Conservation (phyloP, 37 sponge, comb jelly and placozoan species). For the Spongilla lacustris region DNA sequence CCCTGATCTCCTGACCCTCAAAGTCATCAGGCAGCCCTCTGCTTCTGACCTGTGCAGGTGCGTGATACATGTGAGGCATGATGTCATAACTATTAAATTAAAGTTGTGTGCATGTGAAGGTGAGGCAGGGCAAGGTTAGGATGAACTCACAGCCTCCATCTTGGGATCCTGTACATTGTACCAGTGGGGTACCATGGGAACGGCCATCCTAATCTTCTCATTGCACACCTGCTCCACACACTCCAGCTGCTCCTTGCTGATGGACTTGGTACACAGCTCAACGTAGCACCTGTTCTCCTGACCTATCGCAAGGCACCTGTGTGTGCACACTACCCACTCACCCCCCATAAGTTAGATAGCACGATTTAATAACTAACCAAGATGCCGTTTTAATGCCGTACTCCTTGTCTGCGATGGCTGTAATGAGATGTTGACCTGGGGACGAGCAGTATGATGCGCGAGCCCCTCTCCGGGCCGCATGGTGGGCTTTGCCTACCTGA, state of each 20-base stretch:
- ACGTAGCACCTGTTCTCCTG: slow-evolving; percentile 65
- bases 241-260: slow-evolving; percentile 60
- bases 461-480: too few relatives aligned
- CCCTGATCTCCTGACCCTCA: slow-evolving; percentile 82
- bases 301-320: slow-evolving; percentile 79
- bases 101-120: too few relatives aligned
- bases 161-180: slow-evolving; percentile 53
- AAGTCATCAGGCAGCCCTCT: slow-evolving; percentile 95
- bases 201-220: slow-evolving; percentile 41
- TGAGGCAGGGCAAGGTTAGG: neutral
- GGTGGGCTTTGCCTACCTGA: too few relatives aligned
- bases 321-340: too few relatives aligned
- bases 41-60: slow-evolving; percentile 52
- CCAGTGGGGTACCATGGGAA: slow-evolving; percentile 73
- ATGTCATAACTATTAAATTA: neutral
- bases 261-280: slow-evolving; percentile 57
- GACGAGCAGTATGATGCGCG: neutral
- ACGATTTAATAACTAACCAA: slow-evolving; percentile 54
- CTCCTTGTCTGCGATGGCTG: slow-evolving; percentile 85
- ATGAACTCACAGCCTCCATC: slow-evolving; percentile 57
- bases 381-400: slow-evolving; percentile 89
- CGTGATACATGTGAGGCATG: neutral
- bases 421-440: slow-evolving; percentile 94
- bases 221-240: slow-evolving; percentile 74
- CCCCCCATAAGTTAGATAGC: too few relatives aligned